Evolutionary conservation across 2,113 vertebrate species (phyloP), one percentile per base, ranked within the genome.

Genomic region (Spilogale gracilis): DNA sequence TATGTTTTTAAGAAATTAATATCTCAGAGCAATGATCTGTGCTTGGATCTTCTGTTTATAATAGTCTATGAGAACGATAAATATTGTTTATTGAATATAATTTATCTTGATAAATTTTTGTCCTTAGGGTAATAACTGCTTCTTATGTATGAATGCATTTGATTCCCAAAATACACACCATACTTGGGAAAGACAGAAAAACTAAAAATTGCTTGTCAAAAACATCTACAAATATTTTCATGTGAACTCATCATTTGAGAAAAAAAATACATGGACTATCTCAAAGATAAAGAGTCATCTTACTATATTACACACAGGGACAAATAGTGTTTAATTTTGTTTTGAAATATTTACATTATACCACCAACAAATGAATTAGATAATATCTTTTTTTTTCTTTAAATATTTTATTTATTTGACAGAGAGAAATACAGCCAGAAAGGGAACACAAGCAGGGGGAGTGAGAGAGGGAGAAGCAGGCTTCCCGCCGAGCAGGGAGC

Each of bases 201-300:
- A 63, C 48, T 76, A 89, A 58, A 45, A 65, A 58, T 83, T 74
- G 1, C 74, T 95, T 67, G 43, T 93, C 27, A 67, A 91, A 80
- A 93, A 30, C 17, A 71, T 45, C 43, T 86, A 32, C 74, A 81
- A 60, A 50, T 78, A 91, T 93, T 96, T 94, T 91, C 69, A 71
- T 14, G 1, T 86, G 65, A 89, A 69, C 7, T 82, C 13, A 23
- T 30, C 23, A 13, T 86, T 79, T 94, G 30, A 95, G 50, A 52
- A 94, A 82, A 73, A 92, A 92, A 89, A 38, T 81, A 38, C 0
- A 9, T 50, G 13, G 13, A 17, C 43, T 54, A 67, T 20, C 32
- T 86, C n/a, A 81, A 71, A 79, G 17, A 63, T 60, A 63, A 86
- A 16, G 81, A 27, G 82, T 8, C 32, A 23, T 78, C 48, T 69